phyloP scores from a whole-genome alignment of 1,140 invertebrate species.

The Physella acuta region DNA sequence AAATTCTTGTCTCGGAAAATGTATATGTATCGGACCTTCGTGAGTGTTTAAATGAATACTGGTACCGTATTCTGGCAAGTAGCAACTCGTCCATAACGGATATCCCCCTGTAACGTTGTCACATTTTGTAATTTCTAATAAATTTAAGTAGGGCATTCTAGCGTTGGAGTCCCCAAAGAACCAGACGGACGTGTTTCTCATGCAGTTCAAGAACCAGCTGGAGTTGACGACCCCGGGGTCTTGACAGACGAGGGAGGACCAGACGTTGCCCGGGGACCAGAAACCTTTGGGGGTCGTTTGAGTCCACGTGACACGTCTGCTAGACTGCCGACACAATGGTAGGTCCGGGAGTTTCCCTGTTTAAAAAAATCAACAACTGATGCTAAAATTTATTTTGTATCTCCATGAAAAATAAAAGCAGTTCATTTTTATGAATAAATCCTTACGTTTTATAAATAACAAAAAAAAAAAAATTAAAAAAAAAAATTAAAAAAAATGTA shows the following conservation, averaged over 20 bases:
- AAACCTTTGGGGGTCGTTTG: constrained; percentile 4
- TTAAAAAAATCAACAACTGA: no score
- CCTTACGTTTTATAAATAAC: no score
- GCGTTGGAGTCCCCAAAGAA: constrained; percentile 15
- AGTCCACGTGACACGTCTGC: no score
- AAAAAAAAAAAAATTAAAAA: no score
- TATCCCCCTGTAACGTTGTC: background rate
- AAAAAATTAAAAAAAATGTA: no score
- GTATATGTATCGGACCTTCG: background rate
- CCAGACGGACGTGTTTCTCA: background rate
- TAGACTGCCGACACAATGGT: no score
- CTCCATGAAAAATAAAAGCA: no score
- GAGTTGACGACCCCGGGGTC: background rate
- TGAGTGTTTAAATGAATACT: background rate
- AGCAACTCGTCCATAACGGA: no score
- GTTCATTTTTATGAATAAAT: no score
- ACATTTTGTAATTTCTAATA: background rate
- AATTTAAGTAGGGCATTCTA: background rate
- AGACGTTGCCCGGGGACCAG: background rate
- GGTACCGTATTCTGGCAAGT: background rate
- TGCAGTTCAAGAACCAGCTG: background rate
- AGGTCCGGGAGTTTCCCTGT: no score
- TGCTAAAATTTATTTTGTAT: no score
- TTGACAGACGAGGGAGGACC: background rate
- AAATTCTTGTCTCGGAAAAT: background rate